phyloP scores from a whole-genome alignment of 2,888 invertebrate species.

The Campaea margaritaria region DNA sequence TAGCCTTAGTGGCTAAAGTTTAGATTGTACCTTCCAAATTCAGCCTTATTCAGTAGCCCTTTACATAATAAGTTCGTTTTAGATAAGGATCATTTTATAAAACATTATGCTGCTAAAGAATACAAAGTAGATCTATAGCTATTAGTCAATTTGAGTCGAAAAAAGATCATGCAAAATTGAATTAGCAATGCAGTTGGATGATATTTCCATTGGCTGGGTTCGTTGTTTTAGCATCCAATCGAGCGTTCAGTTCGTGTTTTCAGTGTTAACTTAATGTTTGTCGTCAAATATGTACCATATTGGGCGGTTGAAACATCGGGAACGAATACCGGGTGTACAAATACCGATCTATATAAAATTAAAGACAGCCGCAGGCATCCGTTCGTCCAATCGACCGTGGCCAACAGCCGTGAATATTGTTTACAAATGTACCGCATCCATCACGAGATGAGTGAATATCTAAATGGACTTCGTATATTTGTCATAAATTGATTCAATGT shows the following conservation, averaged over 20 bases:
- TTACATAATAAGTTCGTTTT: conserved; percentile 34
- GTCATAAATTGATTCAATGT: conserved; percentile 44
- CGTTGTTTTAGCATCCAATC: conserved; percentile 28
- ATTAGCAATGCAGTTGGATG: conserved; percentile 12
- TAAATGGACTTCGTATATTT: conserved; percentile 20
- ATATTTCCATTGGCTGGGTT: conserved; percentile 8
- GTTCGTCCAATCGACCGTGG: conserved; percentile 41
- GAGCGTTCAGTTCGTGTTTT: conserved; percentile 25
- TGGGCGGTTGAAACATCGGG: conserved; percentile 42
- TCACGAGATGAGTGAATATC: conserved; percentile 50
- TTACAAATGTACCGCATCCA: conserved; percentile 72
- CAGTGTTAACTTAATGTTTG: conserved; percentile 37
- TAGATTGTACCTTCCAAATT: conserved; percentile 56
- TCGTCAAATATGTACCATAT: conserved; percentile 38
- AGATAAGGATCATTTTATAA: conserved; percentile 31
- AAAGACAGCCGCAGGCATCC: conserved; percentile 64
- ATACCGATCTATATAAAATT: conserved; percentile 68
- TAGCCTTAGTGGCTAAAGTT: conserved; percentile 63
- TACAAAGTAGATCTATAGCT: neutral
- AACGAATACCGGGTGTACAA: conserved; percentile 56
- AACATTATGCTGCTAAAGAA: conserved; percentile 4
- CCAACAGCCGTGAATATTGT: conserved; percentile 63
- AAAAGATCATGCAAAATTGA: conserved; percentile 5
- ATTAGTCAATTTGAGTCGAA: conserved; percentile 1
- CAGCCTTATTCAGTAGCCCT: conserved; percentile 40